Evolutionary conservation across 2,888 invertebrate species (phyloP).

Genomic region (Choreutis nemorana): DNA sequence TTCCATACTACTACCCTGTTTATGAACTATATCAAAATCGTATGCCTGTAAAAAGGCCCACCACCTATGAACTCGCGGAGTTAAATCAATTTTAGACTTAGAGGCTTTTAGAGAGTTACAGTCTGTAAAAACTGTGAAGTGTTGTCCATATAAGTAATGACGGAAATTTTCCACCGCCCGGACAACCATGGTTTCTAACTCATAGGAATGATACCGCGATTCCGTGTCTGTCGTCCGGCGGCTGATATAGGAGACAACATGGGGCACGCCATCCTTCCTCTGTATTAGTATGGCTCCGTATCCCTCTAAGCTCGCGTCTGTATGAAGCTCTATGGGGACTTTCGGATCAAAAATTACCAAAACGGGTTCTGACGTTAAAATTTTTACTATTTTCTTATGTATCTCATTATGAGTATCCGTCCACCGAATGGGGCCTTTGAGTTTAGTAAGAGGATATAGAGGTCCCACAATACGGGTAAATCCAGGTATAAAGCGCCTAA

Average conservation of each 20-base stretch:
- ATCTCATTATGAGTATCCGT: conserved; percentile 17
- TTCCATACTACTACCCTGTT: conserved; percentile 10
- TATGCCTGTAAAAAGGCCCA: conserved; percentile 13
- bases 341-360: conserved; percentile 10
- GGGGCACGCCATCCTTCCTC: not conserved
- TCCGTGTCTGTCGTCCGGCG: conserved; percentile 7
- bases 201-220: conserved; percentile 8
- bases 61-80: conserved; percentile 12
- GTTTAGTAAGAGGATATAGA: conserved; percentile 16
- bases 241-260: conserved; percentile 7
- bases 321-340: conserved; percentile 9
- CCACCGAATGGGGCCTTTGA: conserved; percentile 14
- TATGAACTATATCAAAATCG: conserved; percentile 12
- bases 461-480: conserved; percentile 14
- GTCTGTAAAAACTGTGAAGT: conserved; percentile 11
- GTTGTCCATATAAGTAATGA: conserved; percentile 5
- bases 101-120: conserved; percentile 12
- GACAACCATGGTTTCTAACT: conserved; percentile 9
- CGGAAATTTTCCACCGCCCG: not conserved
- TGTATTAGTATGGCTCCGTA: conserved; percentile 10
- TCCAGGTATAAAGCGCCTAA: conserved; percentile 16
- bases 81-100: conserved; percentile 9
- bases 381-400: conserved; percentile 15
- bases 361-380: conserved; percentile 12
- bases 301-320: conserved; percentile 12